Evolutionary conservation across 2,113 vertebrate species (phyloP).

Genomic region (Hirundichthys speculiger): DNA sequence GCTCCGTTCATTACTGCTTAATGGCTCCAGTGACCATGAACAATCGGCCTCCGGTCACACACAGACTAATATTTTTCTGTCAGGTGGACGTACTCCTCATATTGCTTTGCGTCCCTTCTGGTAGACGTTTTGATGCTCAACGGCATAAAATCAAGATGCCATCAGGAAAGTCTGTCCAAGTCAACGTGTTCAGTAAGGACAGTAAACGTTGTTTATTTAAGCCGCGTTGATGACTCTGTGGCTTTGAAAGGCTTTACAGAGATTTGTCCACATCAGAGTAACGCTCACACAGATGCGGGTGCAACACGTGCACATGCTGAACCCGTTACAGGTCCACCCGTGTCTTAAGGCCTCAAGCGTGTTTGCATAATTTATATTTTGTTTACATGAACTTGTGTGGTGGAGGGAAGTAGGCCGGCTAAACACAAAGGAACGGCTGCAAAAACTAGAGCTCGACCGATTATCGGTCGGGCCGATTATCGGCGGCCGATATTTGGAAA

Average conservation of each 20-base stretch:
- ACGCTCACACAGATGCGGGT: not conserved
- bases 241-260: not conserved
- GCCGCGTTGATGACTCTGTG: not conserved
- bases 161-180: no score
- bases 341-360: not conserved
- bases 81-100: no score
- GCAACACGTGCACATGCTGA: slow-evolving; percentile 12
- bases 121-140: no score
- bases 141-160: no score
- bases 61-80: slow-evolving; percentile 3
- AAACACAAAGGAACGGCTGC: no score
- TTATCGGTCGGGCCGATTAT: no score
- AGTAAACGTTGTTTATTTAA: not conserved
- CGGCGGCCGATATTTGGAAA: no score
- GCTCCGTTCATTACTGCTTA: slow-evolving; percentile 11
- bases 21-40: not conserved
- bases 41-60: not conserved
- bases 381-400: not conserved
- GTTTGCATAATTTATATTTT: not conserved
- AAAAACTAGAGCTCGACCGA: no score
- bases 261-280: not conserved
- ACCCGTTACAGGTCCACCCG: slow-evolving; percentile 5
- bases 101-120: no score
- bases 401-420: no score
- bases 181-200: no score